Conservation (phyloP, 2,888 invertebrate species). For the Drosophila rellima region DNA sequence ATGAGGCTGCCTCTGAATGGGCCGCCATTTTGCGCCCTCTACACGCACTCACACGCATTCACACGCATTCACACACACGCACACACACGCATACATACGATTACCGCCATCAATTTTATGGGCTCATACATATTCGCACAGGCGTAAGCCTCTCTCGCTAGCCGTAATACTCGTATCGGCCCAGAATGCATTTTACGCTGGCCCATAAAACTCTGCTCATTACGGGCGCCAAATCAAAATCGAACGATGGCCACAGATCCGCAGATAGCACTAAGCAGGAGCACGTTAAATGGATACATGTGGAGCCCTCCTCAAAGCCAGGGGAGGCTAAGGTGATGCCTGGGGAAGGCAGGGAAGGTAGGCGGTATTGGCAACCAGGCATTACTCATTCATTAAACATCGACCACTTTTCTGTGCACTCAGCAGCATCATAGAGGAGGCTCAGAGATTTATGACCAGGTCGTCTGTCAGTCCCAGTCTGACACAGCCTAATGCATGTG, state of each 20-base stretch:
- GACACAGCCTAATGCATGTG: conserved; percentile 41
- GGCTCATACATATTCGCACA: conserved; percentile 52
- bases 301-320: conserved; percentile 38
- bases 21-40: conserved; percentile 46
- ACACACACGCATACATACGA: conserved; percentile 13
- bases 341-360: not conserved
- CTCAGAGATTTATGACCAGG: conserved; percentile 54
- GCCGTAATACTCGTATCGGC: not conserved
- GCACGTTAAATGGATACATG: conserved; percentile 76
- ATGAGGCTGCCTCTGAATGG: conserved; percentile 63
- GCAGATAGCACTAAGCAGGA: conserved; percentile 53
- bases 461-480: conserved; percentile 38
- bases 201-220: conserved; percentile 73
- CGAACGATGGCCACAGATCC: conserved; percentile 51
- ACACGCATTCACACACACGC: conserved; percentile 9
- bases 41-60: conserved; percentile 20
- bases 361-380: conserved; percentile 1
- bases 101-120: conserved; percentile 71
- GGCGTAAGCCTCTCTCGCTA: conserved; percentile 27
- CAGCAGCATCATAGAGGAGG: conserved; percentile 41
- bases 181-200: conserved; percentile 55
- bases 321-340: not conserved
- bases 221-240: conserved; percentile 74
- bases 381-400: conserved; percentile 70
- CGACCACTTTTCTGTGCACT: conserved; percentile 70